These are phyloP conservation scores for Antechinus stuartii DNA, from an alignment of 2,113 vertebrate species.

Conservation along the genomic window DNA sequence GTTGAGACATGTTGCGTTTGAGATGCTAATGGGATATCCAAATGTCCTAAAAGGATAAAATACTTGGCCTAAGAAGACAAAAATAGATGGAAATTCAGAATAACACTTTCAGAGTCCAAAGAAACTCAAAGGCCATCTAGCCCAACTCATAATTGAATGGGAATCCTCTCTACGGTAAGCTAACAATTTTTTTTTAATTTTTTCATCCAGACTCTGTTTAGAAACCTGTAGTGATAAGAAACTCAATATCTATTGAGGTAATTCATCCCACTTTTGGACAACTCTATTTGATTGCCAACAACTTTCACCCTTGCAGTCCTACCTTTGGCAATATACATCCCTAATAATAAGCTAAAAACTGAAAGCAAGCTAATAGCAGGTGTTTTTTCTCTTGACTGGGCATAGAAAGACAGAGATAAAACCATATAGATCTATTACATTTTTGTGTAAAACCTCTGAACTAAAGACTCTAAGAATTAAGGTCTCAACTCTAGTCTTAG, in stretches of 20 bases:
- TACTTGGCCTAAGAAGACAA: neutral
- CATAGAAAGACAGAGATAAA: neutral
- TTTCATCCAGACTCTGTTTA: neutral
- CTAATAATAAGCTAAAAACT: neutral
- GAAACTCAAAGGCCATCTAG: neutral
- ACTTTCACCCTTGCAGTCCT: neutral
- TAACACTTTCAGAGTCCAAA: neutral
- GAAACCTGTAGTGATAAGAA: neutral
- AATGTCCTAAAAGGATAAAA: neutral
- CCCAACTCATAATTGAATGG: neutral
- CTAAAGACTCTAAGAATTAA: slow-evolving; percentile 19
- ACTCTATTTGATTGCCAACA: neutral
- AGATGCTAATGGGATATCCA: neutral
- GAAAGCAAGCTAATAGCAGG: neutral
- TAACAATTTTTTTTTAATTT: neutral
- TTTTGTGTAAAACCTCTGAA: neutral
- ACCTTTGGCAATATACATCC: neutral
- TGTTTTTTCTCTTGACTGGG: neutral
- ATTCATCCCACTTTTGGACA: neutral
- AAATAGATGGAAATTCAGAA: neutral
- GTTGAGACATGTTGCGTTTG: neutral
- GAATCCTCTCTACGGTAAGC: neutral
- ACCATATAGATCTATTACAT: neutral
- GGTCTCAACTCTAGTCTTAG: slow-evolving; percentile 39
- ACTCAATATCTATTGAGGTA: neutral